phyloP scores from a whole-genome alignment of 2,113 vertebrate genomes.

The Lynx canadensis region DNA sequence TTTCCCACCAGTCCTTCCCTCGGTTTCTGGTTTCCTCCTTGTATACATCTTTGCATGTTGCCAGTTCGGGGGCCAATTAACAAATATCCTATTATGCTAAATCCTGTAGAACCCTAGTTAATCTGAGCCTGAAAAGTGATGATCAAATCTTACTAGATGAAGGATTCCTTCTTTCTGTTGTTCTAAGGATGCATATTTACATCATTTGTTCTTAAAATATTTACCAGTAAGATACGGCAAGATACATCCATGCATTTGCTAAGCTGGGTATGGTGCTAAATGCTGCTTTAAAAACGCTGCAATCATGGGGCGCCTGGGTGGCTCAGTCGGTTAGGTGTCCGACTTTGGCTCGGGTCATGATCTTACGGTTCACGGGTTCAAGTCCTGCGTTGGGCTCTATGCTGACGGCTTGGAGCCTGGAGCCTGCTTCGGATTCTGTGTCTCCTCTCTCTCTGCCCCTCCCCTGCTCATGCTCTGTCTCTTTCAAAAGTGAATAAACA shows the following conservation, averaged over 20 bases:
- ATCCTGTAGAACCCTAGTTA: background rate
- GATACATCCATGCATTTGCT: background rate
- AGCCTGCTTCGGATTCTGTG: too few relatives aligned
- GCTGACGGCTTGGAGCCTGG: too few relatives aligned
- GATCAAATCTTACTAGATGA: background rate
- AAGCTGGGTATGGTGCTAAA: background rate
- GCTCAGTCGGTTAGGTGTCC: too few relatives aligned
- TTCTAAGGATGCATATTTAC: background rate
- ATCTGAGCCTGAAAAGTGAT: rapidly evolving
- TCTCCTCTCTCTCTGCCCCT: too few relatives aligned
- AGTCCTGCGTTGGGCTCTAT: too few relatives aligned
- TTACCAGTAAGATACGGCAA: background rate
- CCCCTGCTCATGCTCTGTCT: too few relatives aligned
- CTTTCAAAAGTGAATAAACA: too few relatives aligned
- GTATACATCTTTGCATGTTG: background rate
- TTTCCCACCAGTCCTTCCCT: background rate
- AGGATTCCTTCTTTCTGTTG: background rate
- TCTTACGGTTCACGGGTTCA: too few relatives aligned
- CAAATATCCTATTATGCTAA: too few relatives aligned
- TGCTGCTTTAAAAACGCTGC: background rate
- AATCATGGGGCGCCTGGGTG: background rate
- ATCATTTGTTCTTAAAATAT: background rate
- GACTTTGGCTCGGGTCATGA: too few relatives aligned
- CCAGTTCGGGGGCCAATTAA: too few relatives aligned
- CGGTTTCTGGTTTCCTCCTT: background rate